These are phyloP conservation scores for Picus viridis DNA, from an alignment of 2,797 vertebrate species.

Conservation along the genomic window DNA sequence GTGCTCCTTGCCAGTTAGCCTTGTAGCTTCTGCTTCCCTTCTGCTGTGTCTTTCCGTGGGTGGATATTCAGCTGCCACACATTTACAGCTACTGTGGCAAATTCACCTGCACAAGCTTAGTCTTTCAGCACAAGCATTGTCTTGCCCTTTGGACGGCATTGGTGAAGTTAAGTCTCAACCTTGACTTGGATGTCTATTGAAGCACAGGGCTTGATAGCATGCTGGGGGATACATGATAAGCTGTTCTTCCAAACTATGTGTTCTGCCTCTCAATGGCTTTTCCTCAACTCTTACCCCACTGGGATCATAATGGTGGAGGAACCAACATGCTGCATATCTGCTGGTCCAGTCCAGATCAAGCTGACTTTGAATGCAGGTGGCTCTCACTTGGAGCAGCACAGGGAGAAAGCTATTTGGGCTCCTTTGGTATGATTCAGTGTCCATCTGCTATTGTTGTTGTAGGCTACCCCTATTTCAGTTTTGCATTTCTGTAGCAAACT, in stretches of 20 bases:
- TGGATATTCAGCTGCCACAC: neutral
- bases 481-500: neutral
- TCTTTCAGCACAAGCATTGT: neutral
- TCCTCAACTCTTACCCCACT: neutral
- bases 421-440: neutral
- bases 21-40: neutral
- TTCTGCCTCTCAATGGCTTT: neutral
- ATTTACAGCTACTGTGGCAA: neutral
- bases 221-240: fast-evolving
- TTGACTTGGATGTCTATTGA: neutral
- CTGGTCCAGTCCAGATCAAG: neutral
- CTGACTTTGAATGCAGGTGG: neutral
- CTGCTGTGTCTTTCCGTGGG: neutral
- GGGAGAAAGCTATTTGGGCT: neutral
- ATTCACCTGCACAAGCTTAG: neutral
- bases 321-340: neutral
- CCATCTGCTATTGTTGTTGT: neutral
- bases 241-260: neutral
- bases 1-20: neutral
- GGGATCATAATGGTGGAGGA: neutral
- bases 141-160: neutral
- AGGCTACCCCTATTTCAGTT: neutral
- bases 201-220: neutral
- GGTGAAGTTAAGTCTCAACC: fast-evolving
- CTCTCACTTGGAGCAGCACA: fast-evolving